Evolutionary conservation across 2,888 invertebrate genomes (phyloP).

Genomic region (Tortricodes alternella): DNA sequence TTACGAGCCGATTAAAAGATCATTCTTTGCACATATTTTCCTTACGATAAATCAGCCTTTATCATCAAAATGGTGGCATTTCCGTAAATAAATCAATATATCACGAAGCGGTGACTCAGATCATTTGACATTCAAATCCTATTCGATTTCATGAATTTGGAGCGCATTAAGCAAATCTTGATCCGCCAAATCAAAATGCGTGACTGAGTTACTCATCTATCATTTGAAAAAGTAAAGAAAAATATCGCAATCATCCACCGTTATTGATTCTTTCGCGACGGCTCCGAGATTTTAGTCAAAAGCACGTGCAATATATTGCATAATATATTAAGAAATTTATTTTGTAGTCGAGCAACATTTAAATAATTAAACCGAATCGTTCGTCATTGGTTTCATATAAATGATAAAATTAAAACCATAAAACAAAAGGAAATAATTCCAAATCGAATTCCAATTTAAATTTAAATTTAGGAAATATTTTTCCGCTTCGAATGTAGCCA

Average conservation of each 20-base stretch:
- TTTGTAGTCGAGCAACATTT: background rate
- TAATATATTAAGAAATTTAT: background rate
- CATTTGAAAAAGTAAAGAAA: background rate
- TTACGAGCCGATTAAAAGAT: too few species aligned
- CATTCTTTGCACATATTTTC: too few species aligned
- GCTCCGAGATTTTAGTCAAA: background rate
- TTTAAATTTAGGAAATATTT: background rate
- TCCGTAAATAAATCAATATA: constrained; percentile 9
- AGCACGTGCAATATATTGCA: background rate
- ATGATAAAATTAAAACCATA: background rate
- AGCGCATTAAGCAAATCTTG: constrained; percentile 6
- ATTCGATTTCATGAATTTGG: constrained; percentile 1
- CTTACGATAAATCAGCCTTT: background rate
- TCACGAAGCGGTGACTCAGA: constrained; percentile 7
- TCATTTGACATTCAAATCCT: constrained; percentile 17
- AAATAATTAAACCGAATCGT: too few species aligned
- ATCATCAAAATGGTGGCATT: background rate
- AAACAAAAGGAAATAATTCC: constrained; percentile 2
- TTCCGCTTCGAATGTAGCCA: background rate
- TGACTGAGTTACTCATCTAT: background rate
- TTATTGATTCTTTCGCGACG: background rate
- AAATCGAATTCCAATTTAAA: background rate
- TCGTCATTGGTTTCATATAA: background rate
- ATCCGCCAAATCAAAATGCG: constrained; percentile 2
- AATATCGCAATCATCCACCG: background rate